Base-by-base conservation (phyloP, 2,113 vertebrate species). In the Oreochromis spilurus region DNA sequence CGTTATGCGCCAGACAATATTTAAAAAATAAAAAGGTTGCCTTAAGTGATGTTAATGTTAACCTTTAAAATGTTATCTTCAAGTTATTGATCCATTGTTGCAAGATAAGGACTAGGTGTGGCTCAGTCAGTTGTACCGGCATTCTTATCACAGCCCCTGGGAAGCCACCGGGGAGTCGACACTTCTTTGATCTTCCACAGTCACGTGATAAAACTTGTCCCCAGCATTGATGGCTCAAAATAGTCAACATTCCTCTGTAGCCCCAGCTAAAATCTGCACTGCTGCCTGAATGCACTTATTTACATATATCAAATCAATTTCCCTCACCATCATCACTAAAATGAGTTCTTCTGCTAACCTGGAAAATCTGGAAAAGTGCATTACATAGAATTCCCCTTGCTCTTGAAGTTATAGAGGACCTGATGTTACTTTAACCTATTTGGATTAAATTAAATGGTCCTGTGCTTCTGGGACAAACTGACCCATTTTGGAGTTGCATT, bases 381-480 rank as follows among this genome's bases (percentile, higher is more conserved):
- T 52, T 52, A n/a, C 26, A 52, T 52, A n/a, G 16, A 77, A 31
- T 29, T 34, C 26, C 45, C 72, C 17, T 77, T 77, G 26, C 45
- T 77, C 45, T 52, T 52, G 45, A 77, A 52, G 72, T 52, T 50
- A 52, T n/a, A 7, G 16, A 48, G 72, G 26, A 77, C 19, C 5
- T 50, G 40, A 88, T 84, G 79, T 60, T 62, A 40, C 75, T 78
- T 89, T 83, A 34, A 84, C 82, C 79, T 85, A 89, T 84, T 60
- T 75, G 78, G 67, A 38, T 90, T 86, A 84, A 7, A 86, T 84
- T 72, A 60, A 88, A 65, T 81, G 53, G 83, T 43, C 62, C 77
- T 62, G 52, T 21, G 67, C 77, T 78, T 83, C 83, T 40, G 53
- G 83, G 81, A 55, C 14, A 82, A 31, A 82, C 70, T 82, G 91